These are phyloP conservation scores for Isichthys henryi DNA, from an alignment of 2,113 vertebrate genomes.

Conservation along the genomic window DNA sequence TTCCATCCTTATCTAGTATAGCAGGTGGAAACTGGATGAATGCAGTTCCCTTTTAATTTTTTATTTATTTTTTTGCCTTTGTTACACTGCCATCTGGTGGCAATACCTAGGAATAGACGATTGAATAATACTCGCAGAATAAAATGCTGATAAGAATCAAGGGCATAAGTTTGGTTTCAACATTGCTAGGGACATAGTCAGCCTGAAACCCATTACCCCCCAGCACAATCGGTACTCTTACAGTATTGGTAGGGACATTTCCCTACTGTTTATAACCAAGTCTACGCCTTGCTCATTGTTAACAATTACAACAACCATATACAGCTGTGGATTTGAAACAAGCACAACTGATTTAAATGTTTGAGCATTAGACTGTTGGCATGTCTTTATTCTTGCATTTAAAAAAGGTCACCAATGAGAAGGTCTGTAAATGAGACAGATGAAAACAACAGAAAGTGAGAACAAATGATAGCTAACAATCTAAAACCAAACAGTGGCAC, in stretches of 20 bases:
- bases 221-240: not conserved
- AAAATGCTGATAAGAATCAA: not conserved
- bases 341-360: not conserved
- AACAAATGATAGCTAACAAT: not conserved
- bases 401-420: not conserved
- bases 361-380: not conserved
- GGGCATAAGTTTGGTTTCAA: not conserved
- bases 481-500: not conserved
- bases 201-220: not conserved
- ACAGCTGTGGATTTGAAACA: not conserved
- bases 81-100: slow-evolving; percentile 8
- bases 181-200: not conserved
- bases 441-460: not conserved
- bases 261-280: not conserved
- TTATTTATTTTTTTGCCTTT: not conserved
- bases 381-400: not conserved
- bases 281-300: not conserved
- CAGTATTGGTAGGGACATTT: not conserved
- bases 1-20: not conserved
- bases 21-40: not conserved
- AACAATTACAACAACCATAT: not conserved
- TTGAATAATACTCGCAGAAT: not conserved
- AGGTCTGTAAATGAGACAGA: not conserved
- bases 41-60: not conserved
- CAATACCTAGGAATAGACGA: not conserved